These are phyloP conservation scores for Tangachromis dhanisi DNA, from an alignment of 2,113 vertebrate genomes.

Conservation along the genomic window DNA sequence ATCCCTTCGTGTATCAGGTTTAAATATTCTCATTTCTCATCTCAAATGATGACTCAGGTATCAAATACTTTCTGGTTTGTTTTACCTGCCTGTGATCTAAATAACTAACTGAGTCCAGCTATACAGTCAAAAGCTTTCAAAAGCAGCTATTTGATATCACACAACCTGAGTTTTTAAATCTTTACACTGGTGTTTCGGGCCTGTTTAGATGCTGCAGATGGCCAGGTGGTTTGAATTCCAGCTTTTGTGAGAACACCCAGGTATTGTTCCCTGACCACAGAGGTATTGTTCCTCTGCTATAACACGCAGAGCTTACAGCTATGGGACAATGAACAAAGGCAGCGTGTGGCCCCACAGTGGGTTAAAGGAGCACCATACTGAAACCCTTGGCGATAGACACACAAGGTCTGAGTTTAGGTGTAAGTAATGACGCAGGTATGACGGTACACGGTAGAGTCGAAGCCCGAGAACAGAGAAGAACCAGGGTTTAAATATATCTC, in stretches of 20 bases:
- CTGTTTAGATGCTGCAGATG: neutral
- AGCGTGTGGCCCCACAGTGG: neutral
- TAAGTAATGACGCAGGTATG: slow-evolving; percentile 60
- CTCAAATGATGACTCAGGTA: neutral
- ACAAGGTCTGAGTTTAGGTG: slow-evolving; percentile 24
- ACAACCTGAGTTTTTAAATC: neutral
- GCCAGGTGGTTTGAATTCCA: neutral
- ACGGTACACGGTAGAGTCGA: slow-evolving; percentile 35
- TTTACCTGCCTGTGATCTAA: neutral
- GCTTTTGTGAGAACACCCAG: neutral
- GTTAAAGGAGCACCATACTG: neutral
- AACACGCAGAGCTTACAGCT: neutral
- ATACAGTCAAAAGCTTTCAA: neutral
- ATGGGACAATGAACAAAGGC: slow-evolving; percentile 29
- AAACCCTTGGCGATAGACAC: neutral
- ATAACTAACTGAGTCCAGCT: neutral
- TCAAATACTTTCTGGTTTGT: neutral
- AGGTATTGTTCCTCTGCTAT: slow-evolving; percentile 1
- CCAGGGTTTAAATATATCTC: slow-evolving; percentile 63
- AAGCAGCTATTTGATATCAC: neutral
- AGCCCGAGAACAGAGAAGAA: slow-evolving; percentile 21
- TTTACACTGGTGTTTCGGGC: neutral
- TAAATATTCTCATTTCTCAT: neutral
- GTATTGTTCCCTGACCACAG: neutral
- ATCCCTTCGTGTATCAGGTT: neutral